These are phyloP conservation scores for Thecophora atra DNA, from an alignment of 2,888 invertebrate species.

Conservation along the genomic window DNA sequence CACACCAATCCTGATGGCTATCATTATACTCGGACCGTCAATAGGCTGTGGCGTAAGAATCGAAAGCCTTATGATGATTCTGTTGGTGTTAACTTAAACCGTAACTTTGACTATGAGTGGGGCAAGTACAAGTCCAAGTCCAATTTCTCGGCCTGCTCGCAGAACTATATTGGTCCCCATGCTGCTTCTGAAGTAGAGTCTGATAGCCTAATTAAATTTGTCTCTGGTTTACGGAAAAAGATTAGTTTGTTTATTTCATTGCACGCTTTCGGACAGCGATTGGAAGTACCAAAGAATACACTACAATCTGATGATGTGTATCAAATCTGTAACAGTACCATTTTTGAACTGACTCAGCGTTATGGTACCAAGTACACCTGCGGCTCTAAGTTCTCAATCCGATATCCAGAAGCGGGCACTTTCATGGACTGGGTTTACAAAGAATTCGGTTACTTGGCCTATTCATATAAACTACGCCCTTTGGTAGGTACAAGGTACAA, in stretches of 20 bases:
- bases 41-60: constrained; percentile 75
- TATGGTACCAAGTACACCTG: constrained; percentile 72
- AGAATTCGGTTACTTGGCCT: constrained; percentile 61
- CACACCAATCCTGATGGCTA: constrained; percentile 81
- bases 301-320: constrained; percentile 69
- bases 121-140: constrained; percentile 69
- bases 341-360: constrained; percentile 66
- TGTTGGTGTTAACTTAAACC: constrained; percentile 73
- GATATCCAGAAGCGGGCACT: constrained; percentile 73
- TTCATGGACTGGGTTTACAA: constrained; percentile 82
- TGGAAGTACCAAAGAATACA: constrained; percentile 72
- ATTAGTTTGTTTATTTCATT: constrained; percentile 75
- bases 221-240: constrained; percentile 55
- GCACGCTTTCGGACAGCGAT: constrained; percentile 79
- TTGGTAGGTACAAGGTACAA: constrained; percentile 59
- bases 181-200: constrained; percentile 72
- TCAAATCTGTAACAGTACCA: constrained; percentile 58
- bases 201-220: constrained; percentile 59
- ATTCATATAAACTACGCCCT: constrained; percentile 70
- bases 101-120: constrained; percentile 75
- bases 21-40: constrained; percentile 72
- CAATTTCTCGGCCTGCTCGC: constrained; percentile 59
- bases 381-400: constrained; percentile 70
- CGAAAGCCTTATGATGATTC: constrained; percentile 64
- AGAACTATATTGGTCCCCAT: constrained; percentile 68